Conservation (phyloP, 2,113 vertebrate species). For the Noturus placidus region DNA sequence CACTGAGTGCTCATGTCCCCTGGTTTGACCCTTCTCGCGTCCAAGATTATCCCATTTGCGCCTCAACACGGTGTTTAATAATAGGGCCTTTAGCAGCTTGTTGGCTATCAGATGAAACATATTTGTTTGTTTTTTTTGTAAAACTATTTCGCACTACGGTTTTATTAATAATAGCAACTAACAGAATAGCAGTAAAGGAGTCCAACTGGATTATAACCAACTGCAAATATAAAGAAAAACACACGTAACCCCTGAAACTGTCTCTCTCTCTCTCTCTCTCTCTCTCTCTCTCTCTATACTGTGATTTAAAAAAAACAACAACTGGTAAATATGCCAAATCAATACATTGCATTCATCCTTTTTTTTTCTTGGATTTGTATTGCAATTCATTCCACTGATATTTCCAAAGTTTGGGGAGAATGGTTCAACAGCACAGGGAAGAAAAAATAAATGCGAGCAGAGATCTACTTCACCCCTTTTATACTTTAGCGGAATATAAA, state of each 20-base stretch:
- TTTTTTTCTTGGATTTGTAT: background rate
- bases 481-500: conserved; percentile 1
- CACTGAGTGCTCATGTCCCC: conserved; percentile 48
- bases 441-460: background rate
- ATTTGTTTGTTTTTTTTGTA: background rate
- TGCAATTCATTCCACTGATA: background rate
- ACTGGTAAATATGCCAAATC: background rate
- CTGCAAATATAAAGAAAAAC: background rate
- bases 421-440: too few relatives aligned
- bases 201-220: conserved; percentile 3
- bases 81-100: conserved; percentile 16
- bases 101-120: conserved; percentile 10
- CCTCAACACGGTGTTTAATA: conserved; percentile 27
- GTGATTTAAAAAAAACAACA: too few relatives aligned
- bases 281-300: background rate
- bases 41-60: conserved; percentile 4
- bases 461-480: background rate
- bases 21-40: conserved; percentile 44
- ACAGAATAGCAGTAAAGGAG: background rate
- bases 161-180: conserved; percentile 29
- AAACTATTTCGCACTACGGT: conserved; percentile 4
- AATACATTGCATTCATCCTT: background rate
- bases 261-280: background rate
- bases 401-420: background rate
- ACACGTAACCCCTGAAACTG: background rate